These are phyloP conservation scores for Asobara japonica DNA, from an alignment of 1,140 invertebrate genomes.

Conservation along the genomic window DNA sequence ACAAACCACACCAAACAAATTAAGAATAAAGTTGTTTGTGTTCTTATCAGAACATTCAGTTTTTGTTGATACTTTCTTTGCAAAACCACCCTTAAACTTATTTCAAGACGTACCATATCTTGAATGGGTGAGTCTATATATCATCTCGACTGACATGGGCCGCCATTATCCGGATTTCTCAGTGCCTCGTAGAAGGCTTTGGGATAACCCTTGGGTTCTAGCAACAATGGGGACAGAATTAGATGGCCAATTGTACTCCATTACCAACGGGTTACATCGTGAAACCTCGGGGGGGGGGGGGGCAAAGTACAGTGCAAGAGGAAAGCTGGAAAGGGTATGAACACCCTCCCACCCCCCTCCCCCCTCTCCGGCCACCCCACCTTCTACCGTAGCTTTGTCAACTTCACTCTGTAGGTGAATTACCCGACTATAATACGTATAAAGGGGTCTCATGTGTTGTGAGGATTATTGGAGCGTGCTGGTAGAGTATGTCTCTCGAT, in stretches of 20 bases:
- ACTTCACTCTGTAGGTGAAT: constrained; percentile 28
- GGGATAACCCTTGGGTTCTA: not conserved
- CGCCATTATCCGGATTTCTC: constrained; percentile 27
- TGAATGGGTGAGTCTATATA: not conserved
- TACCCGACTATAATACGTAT: constrained; percentile 24
- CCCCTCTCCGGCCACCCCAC: not conserved
- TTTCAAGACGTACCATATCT: too few relatives aligned
- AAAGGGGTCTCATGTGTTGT: constrained; percentile 10
- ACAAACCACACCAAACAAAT: too few relatives aligned
- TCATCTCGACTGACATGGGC: constrained; percentile 1
- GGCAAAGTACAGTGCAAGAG: not conserved
- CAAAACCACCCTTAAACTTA: too few relatives aligned
- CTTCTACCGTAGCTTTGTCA: constrained; percentile 23
- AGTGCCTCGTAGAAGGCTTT: constrained; percentile 8
- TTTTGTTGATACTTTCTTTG: too few relatives aligned
- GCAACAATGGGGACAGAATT: constrained; percentile 28
- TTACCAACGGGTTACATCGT: constrained; percentile 27
- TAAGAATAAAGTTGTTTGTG: too few relatives aligned
- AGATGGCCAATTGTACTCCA: constrained; percentile 31
- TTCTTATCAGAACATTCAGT: too few relatives aligned
- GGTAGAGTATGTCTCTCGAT: not conserved
- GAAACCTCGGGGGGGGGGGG: constrained; percentile 14
- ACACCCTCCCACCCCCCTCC: too few relatives aligned
- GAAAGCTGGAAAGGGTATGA: not conserved
- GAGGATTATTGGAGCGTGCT: constrained; percentile 15